phyloP scores from a whole-genome alignment of 2,888 invertebrate genomes.

The Nomada lathburiana region DNA sequence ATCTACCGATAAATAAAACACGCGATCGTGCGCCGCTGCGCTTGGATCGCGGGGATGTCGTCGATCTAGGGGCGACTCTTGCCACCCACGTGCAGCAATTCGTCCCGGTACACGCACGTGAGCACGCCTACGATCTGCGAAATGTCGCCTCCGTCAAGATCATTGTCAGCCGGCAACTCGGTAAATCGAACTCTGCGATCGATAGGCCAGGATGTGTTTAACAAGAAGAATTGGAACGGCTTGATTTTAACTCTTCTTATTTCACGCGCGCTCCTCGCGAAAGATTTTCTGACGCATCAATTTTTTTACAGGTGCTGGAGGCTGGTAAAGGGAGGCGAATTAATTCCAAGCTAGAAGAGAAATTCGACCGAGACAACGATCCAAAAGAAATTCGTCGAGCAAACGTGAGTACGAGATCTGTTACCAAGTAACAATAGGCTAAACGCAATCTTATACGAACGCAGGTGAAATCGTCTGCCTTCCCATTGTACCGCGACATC shows the following conservation, averaged over 20 bases:
- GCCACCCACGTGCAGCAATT: constrained; percentile 66
- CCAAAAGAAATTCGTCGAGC: neutral
- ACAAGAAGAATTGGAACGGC: neutral
- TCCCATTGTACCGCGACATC: too few species aligned
- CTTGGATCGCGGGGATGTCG: constrained; percentile 50
- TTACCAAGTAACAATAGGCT: too few species aligned
- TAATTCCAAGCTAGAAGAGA: too few species aligned
- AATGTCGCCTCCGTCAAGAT: constrained; percentile 6
- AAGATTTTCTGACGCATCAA: too few species aligned
- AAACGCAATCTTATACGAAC: too few species aligned
- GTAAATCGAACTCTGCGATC: neutral
- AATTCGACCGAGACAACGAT: neutral
- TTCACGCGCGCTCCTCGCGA: too few species aligned
- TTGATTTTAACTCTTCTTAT: too few species aligned
- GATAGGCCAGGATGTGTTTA: neutral
- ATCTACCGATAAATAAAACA: constrained; percentile 58
- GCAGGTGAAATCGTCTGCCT: too few species aligned
- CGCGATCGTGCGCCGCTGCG: constrained; percentile 43
- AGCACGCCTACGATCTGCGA: constrained; percentile 51
- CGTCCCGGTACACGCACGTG: constrained; percentile 46
- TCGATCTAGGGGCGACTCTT: constrained; percentile 50
- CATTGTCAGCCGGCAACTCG: neutral
- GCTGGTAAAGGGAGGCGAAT: too few species aligned
- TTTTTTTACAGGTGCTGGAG: too few species aligned
- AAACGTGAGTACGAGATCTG: too few species aligned